phyloP scores from a whole-genome alignment of 2,888 invertebrate genomes.

The Drosophila barbarae region DNA sequence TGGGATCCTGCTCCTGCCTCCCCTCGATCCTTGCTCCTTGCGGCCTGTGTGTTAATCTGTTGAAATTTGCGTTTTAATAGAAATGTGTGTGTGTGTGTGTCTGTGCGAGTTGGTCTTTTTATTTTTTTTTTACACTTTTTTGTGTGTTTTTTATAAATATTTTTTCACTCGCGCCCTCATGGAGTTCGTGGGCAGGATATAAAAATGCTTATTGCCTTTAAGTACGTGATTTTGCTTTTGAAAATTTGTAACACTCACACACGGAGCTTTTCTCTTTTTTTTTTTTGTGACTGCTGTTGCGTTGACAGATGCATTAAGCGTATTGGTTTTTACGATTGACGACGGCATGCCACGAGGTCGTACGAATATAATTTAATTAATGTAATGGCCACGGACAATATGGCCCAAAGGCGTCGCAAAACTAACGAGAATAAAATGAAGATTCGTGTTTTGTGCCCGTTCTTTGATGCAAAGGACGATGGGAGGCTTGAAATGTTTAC shows the following conservation, averaged over 20 bases:
- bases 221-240: conserved; percentile 66
- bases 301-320: conserved; percentile 57
- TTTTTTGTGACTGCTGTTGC: conserved; percentile 26
- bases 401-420: conserved; percentile 29
- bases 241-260: conserved; percentile 20
- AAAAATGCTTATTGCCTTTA: conserved; percentile 72
- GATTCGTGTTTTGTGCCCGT: conserved; percentile 13
- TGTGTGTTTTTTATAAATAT: conserved; percentile 20
- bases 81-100: conserved; percentile 42
- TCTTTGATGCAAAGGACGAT: conserved; percentile 8
- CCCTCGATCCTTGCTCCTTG: conserved; percentile 6
- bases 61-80: conserved; percentile 71
- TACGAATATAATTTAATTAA: conserved; percentile 65
- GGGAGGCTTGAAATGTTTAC: conserved; percentile 3
- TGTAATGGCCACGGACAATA: conserved; percentile 53
- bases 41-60: conserved; percentile 64
- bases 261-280: neutral
- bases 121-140: conserved; percentile 6
- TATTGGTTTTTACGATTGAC: conserved; percentile 66
- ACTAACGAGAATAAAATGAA: conserved; percentile 30
- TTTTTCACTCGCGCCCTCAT: neutral
- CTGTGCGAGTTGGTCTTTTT: neutral
- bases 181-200: conserved; percentile 49
- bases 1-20: neutral
- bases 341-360: conserved; percentile 20